Conservation (phyloP, 2,888 invertebrate genomes). For the Stenurella melanura region DNA sequence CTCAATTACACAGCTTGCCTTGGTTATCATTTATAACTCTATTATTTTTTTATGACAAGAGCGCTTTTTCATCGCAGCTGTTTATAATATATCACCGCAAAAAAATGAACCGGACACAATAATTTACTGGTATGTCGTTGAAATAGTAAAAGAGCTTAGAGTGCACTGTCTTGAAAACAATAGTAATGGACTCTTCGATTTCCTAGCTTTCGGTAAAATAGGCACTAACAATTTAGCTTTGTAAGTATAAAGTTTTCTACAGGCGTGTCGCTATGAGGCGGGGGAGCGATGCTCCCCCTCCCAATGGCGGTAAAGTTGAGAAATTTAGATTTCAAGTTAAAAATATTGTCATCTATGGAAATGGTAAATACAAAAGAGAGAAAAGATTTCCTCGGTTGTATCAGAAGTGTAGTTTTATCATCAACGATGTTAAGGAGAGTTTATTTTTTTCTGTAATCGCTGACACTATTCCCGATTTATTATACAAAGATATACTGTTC, state of each 20-base stretch:
- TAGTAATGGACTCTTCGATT: background rate
- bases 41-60: constrained; percentile 34
- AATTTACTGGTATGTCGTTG: constrained; percentile 15
- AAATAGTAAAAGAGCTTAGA: constrained; percentile 2
- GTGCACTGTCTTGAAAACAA: background rate
- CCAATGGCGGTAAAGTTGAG: no score
- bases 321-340: no score
- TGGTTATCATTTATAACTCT: constrained; percentile 39
- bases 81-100: constrained; percentile 33
- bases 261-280: no score
- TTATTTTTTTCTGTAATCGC: no score
- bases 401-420: no score
- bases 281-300: no score
- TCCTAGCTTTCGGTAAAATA: background rate
- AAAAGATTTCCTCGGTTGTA: no score
- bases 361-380: no score
- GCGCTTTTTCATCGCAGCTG: constrained; percentile 36
- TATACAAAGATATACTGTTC: no score
- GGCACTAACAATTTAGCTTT: background rate
- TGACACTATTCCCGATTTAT: no score
- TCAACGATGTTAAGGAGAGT: no score
- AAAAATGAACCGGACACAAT: constrained; percentile 32
- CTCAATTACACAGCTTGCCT: constrained; percentile 39
- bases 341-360: no score
- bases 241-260: background rate